phyloP scores from a whole-genome alignment of 2,888 invertebrate genomes.

The Netelia virgata region DNA sequence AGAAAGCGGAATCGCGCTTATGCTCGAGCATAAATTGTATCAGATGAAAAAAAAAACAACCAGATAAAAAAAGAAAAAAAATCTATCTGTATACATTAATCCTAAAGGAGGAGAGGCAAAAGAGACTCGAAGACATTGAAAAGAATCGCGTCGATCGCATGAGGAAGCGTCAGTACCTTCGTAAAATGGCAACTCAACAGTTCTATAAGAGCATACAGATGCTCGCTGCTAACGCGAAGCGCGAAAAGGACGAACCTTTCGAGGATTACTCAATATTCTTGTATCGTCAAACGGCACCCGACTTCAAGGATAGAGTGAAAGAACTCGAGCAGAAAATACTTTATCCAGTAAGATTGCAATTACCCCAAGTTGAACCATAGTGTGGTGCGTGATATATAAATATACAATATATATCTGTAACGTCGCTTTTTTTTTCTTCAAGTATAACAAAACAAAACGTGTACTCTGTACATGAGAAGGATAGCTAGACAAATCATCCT shows the following conservation, averaged over 20 bases:
- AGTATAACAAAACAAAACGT: constrained; percentile 37
- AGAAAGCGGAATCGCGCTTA: constrained; percentile 16
- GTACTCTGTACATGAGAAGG: constrained; percentile 8
- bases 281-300: constrained; percentile 93
- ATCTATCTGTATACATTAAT: constrained; percentile 60
- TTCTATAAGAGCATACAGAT: constrained; percentile 94
- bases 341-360: constrained; percentile 87
- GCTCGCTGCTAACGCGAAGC: constrained; percentile 91
- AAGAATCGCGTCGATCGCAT: constrained; percentile 89
- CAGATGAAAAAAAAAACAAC: constrained; percentile 16
- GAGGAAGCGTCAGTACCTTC: constrained; percentile 88
- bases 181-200: constrained; percentile 92
- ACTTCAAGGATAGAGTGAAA: constrained; percentile 94
- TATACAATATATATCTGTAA: constrained; percentile 44
- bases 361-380: constrained; percentile 58
- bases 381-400: constrained; percentile 64
- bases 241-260: constrained; percentile 88
- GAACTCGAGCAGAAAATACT: constrained; percentile 91
- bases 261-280: constrained; percentile 94
- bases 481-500: constrained; percentile 37
- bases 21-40: constrained; percentile 51
- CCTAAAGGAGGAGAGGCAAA: constrained; percentile 90
- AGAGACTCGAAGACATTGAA: constrained; percentile 91
- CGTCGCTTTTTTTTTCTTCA: constrained; percentile 50
- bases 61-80: constrained; percentile 25